Base-by-base conservation (phyloP, 2,888 invertebrate genomes). In the Mesoligia furuncula region DNA sequence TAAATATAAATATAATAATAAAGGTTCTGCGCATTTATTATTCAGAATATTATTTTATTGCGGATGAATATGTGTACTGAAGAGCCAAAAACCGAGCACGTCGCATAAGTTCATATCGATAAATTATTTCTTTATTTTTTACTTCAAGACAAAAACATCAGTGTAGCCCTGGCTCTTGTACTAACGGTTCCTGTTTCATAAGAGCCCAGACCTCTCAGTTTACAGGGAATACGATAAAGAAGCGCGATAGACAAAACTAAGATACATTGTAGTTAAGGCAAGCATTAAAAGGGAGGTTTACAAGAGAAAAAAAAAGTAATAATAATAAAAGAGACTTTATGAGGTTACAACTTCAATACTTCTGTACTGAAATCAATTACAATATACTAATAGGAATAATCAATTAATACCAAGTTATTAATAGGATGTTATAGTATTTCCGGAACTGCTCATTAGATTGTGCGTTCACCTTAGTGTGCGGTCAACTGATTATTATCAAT, bases 401-500 rank as follows among this genome's bases (percentile, higher is more conserved):
- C 17, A 31, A 75, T 62, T 2, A 64, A 73, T 39, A 48, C 9
- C 9, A 78, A 72, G 20, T 31, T 65, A 65, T 27, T 51, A 65
- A 24, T 57, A 57, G 2, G 5, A 45, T 39, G 24, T 11, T 15
- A 42, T 6, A 69, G 11, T 57, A 48, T 65, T 81, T 73, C 42
- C 36, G 31, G 42, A 51, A 51, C 7, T 2, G 11, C 24, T 51
- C 42, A 57, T 54, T 17, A 65, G 42, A 57, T 74, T 39, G n/a
- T 17, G 8, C 11, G 36, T 73, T 48, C 73, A 24, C 5, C 59
- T 42, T 31, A 15, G 45, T 11, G 24, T 27, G 24, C 51, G 51
- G 42, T 62, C 72, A 54, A 54, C 42, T 77, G 61, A 80, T 48
- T 62, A 51, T 31, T 64, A 39, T 64, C 27, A 48, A 45, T 80